Conservation (phyloP, 2,113 vertebrate genomes). For the Beaufortia kweichowensis region DNA sequence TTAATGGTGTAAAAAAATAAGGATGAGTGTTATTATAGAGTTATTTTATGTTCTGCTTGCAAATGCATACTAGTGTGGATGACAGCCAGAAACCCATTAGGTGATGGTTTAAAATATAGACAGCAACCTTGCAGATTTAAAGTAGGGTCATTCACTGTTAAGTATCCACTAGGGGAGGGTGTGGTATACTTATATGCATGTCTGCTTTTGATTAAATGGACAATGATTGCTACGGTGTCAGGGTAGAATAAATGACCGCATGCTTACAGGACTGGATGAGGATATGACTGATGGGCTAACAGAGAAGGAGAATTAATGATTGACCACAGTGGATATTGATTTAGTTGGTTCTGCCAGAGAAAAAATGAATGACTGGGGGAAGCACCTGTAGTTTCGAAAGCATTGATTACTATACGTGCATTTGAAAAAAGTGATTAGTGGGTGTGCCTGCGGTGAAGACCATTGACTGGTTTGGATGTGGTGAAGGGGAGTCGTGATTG, state of each 20-base stretch:
- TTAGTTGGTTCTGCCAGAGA: conserved; percentile 46
- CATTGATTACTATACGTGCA: conserved; percentile 34
- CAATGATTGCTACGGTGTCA: conserved; percentile 17
- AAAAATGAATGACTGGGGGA: conserved; percentile 46
- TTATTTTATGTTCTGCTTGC: neutral
- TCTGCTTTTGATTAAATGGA: conserved; percentile 29
- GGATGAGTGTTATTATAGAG: neutral
- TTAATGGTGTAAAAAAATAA: neutral
- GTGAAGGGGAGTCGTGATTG: conserved; percentile 9
- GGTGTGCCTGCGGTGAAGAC: conserved; percentile 32
- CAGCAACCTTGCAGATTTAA: neutral
- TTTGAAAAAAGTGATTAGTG: conserved; percentile 41
- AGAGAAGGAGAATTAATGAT: conserved; percentile 42
- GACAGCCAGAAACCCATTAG: conserved; percentile 1
- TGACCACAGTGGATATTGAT: conserved; percentile 56
- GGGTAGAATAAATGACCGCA: conserved; percentile 20
- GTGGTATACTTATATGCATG: conserved; percentile 10
- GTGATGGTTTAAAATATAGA: neutral
- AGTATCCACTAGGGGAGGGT: neutral
- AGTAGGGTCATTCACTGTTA: conserved; percentile 10
- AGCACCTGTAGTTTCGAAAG: conserved; percentile 23
- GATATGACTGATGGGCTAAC: conserved; percentile 33
- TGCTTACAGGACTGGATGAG: conserved; percentile 33
- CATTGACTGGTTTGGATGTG: conserved; percentile 35
- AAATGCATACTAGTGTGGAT: neutral